Conservation (phyloP, 2,113 vertebrate species). For the Daboia siamensis region DNA sequence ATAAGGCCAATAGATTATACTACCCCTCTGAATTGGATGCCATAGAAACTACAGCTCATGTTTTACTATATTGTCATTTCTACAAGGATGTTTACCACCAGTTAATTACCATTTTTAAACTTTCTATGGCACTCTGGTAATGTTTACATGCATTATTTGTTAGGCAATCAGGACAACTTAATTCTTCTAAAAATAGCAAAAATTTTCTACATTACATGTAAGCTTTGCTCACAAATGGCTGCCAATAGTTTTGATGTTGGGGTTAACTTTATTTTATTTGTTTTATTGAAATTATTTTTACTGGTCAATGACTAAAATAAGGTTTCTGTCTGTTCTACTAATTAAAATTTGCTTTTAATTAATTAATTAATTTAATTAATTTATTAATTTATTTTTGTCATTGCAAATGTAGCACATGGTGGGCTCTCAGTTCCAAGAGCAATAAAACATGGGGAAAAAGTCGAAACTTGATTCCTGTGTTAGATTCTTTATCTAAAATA, state of each 20-base stretch:
- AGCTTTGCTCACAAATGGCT: background rate
- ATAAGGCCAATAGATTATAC: too few species aligned
- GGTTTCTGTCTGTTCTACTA: background rate
- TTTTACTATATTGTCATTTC: background rate
- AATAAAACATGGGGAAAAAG: too few species aligned
- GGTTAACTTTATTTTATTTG: background rate
- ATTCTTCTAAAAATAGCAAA: background rate
- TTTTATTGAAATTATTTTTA: background rate
- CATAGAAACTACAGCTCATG: background rate
- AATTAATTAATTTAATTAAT: too few species aligned
- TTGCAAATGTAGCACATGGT: too few species aligned
- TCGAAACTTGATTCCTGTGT: too few species aligned
- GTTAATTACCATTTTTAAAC: too few species aligned
- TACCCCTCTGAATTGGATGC: background rate
- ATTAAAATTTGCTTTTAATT: background rate
- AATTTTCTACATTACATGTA: background rate
- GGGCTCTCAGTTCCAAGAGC: too few species aligned
- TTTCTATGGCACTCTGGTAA: background rate
- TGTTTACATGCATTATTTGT: background rate
- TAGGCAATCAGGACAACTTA: background rate
- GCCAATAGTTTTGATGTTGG: background rate
- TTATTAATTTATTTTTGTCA: too few species aligned
- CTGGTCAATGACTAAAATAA: background rate
- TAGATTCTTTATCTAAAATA: too few species aligned
- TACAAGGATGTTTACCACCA: background rate